Conservation (phyloP, 2,113 vertebrate species). For the Prietella phreatophila region DNA sequence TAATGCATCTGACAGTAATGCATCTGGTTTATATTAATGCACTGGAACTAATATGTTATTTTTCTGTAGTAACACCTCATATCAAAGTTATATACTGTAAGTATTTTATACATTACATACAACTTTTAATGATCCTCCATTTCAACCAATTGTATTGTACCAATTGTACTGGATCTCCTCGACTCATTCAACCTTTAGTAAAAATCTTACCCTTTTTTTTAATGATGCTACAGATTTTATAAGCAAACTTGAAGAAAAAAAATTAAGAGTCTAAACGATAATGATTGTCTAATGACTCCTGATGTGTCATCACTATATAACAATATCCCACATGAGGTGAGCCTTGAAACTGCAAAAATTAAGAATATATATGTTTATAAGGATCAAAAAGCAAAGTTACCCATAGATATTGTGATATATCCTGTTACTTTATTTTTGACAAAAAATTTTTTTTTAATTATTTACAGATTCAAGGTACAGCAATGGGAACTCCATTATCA, state of each 20-base stretch:
- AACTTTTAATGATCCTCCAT: not conserved
- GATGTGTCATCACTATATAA: not conserved
- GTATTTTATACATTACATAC: not conserved
- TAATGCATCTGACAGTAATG: not conserved
- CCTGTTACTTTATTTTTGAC: too few relatives aligned
- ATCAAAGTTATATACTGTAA: not conserved
- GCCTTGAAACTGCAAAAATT: not conserved
- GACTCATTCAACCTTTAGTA: not conserved
- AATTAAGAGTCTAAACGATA: not conserved
- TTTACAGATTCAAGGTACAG: not conserved
- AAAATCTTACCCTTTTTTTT: too few relatives aligned
- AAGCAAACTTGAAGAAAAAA: not conserved
- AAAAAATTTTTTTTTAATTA: too few relatives aligned
- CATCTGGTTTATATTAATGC: not conserved
- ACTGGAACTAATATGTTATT: not conserved
- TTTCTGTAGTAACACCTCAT: not conserved
- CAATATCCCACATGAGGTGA: not conserved
- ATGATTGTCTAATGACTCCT: not conserved
- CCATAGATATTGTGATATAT: too few relatives aligned
- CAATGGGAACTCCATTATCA: not conserved
- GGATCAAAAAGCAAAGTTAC: not conserved
- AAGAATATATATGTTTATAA: not conserved
- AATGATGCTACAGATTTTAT: not conserved
- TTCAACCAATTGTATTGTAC: not conserved
- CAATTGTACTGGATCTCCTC: not conserved